Evolutionary conservation across 2,888 invertebrate genomes (phyloP).

Genomic region (Pedicia rivosa): DNA sequence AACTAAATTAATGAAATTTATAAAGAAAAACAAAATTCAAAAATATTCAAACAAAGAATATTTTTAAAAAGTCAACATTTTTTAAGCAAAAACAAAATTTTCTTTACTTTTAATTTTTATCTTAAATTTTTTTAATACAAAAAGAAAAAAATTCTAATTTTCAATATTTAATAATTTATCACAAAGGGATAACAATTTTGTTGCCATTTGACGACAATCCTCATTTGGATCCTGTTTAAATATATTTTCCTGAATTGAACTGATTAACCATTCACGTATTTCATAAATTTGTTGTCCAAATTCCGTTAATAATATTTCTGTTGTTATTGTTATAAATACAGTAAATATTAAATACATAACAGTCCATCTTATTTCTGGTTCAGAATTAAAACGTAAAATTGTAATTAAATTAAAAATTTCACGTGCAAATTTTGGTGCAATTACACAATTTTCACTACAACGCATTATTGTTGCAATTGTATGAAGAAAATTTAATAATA

Average conservation of each 20-base stretch:
- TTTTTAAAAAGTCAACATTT: no score
- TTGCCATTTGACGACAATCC: constrained; percentile 45
- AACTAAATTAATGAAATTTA: no score
- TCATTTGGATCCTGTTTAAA: constrained; percentile 44
- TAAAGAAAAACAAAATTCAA: no score
- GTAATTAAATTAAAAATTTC: constrained; percentile 53
- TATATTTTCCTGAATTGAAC: constrained; percentile 18
- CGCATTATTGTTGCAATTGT: constrained; percentile 50
- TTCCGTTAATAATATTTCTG: constrained; percentile 37
- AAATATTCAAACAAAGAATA: no score
- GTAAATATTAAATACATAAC: constrained; percentile 51
- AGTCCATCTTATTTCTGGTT: constrained; percentile 47
- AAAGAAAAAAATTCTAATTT: neutral
- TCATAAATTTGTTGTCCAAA: constrained; percentile 47
- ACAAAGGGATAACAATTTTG: constrained; percentile 35
- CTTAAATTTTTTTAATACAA: neutral
- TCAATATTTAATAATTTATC: constrained; percentile 14
- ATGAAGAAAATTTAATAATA: constrained; percentile 51
- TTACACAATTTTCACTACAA: constrained; percentile 49
- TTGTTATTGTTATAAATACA: constrained; percentile 44
- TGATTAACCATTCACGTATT: constrained; percentile 47
- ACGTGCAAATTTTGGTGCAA: constrained; percentile 45
- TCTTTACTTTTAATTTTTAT: neutral
- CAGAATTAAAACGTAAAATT: constrained; percentile 46
- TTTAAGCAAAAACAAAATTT: constrained; percentile 1